These are phyloP conservation scores for Drosophila conformis DNA, from an alignment of 2,888 invertebrate species.

Conservation along the genomic window DNA sequence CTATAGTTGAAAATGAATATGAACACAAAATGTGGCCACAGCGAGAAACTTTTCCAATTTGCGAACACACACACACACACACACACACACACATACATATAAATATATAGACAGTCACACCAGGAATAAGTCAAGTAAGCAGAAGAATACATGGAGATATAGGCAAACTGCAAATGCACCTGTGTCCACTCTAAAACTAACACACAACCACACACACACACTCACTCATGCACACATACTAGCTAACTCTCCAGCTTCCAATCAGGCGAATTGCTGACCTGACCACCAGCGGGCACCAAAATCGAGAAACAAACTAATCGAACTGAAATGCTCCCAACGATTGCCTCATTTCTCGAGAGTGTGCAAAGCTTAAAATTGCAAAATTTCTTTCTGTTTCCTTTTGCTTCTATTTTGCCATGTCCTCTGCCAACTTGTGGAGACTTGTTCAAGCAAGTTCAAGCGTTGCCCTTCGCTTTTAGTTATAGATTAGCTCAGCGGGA, in stretches of 20 bases:
- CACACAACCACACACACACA: slow-evolving; percentile 19
- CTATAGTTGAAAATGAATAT: slow-evolving; percentile 57
- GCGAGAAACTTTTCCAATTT: slow-evolving; percentile 73
- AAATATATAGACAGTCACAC: slow-evolving; percentile 3
- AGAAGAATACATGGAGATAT: slow-evolving; percentile 25
- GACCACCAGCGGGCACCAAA: slow-evolving; percentile 27
- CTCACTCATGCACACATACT: slow-evolving; percentile 14
- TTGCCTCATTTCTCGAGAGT: slow-evolving; percentile 76
- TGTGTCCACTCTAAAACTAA: slow-evolving; percentile 19
- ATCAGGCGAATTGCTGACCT: slow-evolving; percentile 54
- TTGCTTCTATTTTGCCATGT: slow-evolving; percentile 1
- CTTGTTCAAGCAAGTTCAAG: slow-evolving; percentile 47
- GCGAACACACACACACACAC: slow-evolving; percentile 39
- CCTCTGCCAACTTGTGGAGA: slow-evolving; percentile 41
- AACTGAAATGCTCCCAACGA: slow-evolving; percentile 65
- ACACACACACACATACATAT: background rate
- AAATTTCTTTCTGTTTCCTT: slow-evolving; percentile 33
- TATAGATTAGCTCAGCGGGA: slow-evolving; percentile 47
- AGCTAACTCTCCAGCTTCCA: slow-evolving; percentile 34
- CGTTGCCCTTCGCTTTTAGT: slow-evolving; percentile 22
- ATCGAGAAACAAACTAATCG: slow-evolving; percentile 69
- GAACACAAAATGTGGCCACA: slow-evolving; percentile 49
- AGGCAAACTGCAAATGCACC: slow-evolving; percentile 44
- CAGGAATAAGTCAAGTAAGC: slow-evolving; percentile 30
- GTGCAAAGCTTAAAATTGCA: slow-evolving; percentile 63